Conservation (phyloP, 2,888 invertebrate species). For the Crematogaster levior region DNA sequence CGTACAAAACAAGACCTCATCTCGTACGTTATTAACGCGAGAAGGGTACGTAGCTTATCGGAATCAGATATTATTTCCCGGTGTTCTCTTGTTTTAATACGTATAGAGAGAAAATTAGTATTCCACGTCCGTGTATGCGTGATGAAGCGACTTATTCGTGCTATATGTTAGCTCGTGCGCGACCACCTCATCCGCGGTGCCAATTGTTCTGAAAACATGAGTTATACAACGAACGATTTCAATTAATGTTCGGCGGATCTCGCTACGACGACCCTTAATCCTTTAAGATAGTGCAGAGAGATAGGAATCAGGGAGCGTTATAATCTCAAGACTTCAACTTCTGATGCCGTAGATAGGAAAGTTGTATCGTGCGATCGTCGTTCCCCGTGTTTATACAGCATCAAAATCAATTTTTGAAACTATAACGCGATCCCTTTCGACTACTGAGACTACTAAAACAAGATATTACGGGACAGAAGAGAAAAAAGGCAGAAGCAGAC, state of each 20-base stretch:
- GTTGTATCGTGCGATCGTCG: neutral
- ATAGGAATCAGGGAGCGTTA: neutral
- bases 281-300: conserved; percentile 41
- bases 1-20: conserved; percentile 50
- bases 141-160: conserved; percentile 75
- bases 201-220: conserved; percentile 80
- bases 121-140: conserved; percentile 76
- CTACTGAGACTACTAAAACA: conserved; percentile 1
- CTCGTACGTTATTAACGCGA: conserved; percentile 29
- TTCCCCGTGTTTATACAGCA: neutral
- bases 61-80: conserved; percentile 38
- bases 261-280: conserved; percentile 35
- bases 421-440: conserved; percentile 12
- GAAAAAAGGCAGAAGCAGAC: neutral
- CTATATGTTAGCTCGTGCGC: conserved; percentile 74
- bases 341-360: neutral
- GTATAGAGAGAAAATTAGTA: conserved; percentile 64
- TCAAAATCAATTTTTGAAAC: neutral
- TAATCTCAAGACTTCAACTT: conserved; percentile 21
- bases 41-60: conserved; percentile 19
- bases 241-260: conserved; percentile 37
- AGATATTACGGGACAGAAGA: conserved; percentile 1
- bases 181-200: conserved; percentile 77
- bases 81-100: conserved; percentile 38
- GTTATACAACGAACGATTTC: conserved; percentile 71